Evolutionary conservation across 2,888 invertebrate genomes (phyloP), one percentile per base, ranked within the genome.

Genomic region (Clivina fossor): DNA sequence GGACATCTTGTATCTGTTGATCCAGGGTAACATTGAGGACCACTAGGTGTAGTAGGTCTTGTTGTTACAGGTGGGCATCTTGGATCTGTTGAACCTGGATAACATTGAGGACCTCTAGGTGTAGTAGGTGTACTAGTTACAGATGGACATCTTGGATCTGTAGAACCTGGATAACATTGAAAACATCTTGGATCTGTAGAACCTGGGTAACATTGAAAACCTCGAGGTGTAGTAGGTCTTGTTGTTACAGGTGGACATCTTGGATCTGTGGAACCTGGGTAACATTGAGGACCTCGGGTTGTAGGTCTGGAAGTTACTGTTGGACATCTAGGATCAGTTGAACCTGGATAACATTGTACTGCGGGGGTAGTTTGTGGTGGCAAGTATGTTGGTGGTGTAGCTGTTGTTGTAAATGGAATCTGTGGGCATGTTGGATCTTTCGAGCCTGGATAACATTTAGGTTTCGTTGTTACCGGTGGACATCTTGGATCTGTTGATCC

Each of bases 41-140:
- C 16, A 16, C n/a, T 20, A 13, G 47, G 32, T 33, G 47, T 47
- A 1, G 20, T 18, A 19, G 38, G 38, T 28, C 68, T 67, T 26
- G 68, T 68, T 1, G 69, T 65, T 73, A 58, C 73, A 73, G 19
- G 75, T 71, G 57, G 76, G 71, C 67, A 78, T 72, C 71, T 64
- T 0, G 72, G 72, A 65, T 76, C 67, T 1, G 67, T 64, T 1
- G 72, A 75, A 67, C 60, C 74, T 43, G 65, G 74, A 61, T 65
- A 67, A 35, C 68, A 68, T 9, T 63, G 0, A 0, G 62, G 58
- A n/a, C n/a, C n/a, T 2, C 57, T 50, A 2, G 61, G 56, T 37
- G 63, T 53, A 2, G 68, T 65, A 1, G 62, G 46, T 4, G 68
- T 65, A 0, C 64, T 62, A 3, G 66, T 63, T 38, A 56, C 57